phyloP scores from a whole-genome alignment of 2,888 invertebrate genomes.

The Aphidius colemani region DNA sequence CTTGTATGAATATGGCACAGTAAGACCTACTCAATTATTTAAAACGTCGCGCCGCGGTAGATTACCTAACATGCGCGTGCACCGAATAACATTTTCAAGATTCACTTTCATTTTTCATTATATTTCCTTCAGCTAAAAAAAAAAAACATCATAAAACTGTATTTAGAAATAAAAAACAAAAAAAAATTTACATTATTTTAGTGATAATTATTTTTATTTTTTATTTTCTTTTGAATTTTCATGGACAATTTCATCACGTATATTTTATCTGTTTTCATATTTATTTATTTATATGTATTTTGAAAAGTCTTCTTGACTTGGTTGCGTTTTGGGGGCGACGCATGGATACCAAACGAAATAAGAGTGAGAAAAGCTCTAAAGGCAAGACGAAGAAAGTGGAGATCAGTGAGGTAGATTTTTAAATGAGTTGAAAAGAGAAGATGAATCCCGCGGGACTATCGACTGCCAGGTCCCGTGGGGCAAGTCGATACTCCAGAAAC shows the following conservation, averaged over 20 bases:
- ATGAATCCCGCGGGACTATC: constrained; percentile 59
- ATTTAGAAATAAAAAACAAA: constrained; percentile 26
- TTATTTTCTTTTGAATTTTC: background rate
- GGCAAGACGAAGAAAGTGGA: constrained; percentile 22
- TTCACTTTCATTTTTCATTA: constrained; percentile 49
- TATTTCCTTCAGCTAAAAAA: constrained; percentile 24
- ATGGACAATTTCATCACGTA: background rate
- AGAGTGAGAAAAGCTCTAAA: constrained; percentile 22
- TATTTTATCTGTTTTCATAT: background rate
- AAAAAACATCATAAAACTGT: constrained; percentile 26
- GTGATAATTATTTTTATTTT: background rate
- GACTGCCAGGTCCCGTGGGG: constrained; percentile 60
- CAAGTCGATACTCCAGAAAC: constrained; percentile 61
- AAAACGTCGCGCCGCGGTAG: constrained; percentile 46
- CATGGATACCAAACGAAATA: constrained; percentile 12
- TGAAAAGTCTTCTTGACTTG: background rate
- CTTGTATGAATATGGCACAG: constrained; percentile 13
- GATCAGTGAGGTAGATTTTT: constrained; percentile 10
- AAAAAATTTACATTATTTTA: background rate
- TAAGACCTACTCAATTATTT: constrained; percentile 46
- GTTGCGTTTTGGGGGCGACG: background rate
- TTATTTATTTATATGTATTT: background rate
- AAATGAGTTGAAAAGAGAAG: constrained; percentile 41
- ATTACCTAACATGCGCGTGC: constrained; percentile 35
- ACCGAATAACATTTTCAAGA: constrained; percentile 48